Evolutionary conservation across 2,888 invertebrate species (phyloP), one percentile per base, ranked within the genome.

Genomic region (Eristalis pertinax): DNA sequence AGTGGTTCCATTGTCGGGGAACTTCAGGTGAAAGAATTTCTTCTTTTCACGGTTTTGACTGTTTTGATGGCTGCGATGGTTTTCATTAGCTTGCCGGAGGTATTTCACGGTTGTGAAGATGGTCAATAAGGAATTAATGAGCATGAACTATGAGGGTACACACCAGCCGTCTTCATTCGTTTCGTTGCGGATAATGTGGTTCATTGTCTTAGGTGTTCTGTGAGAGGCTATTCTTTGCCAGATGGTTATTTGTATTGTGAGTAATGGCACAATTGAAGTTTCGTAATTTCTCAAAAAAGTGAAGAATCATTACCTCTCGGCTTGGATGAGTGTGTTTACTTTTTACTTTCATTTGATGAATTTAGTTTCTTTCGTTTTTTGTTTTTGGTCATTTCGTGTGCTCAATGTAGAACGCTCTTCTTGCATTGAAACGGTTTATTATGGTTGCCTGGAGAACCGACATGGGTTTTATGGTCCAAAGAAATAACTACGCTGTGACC

Each of bases 101-200:
- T 68, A 85, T 72, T 80, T 85, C 68, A 76, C 63, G 80, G 84
- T 15, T 63, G 58, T 76, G 62, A 67, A 80, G 70, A 74, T 80
- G 80, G 75, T 84, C 75, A 68, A 72, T 80, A 72, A 72, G 26
- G 75, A 76, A 85, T 85, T 73, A 81, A 68, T 81, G 79, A 79
- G 79, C 73, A 73, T 65, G 50, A 24, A 67, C 67, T 67, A 29
- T 60, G 41, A 65, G 70, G 69, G 56, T 32, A 32, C 32, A 10
- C 32, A 32, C n/a, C 24, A 5, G 29, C 56, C 11, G n/a, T 32
- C 50, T 19, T n/a, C 4, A 7, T 29, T 68, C n/a, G n/a, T 56
- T 13, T 29, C 60, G 24, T 32, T 24, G 64, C 50, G 15, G 32
- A 79, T 60, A 79, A 79, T 65, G 67, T 24, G 10, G 32, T 19